Conservation (phyloP, 1,140 invertebrate species). For the Archivesica marissinica region DNA sequence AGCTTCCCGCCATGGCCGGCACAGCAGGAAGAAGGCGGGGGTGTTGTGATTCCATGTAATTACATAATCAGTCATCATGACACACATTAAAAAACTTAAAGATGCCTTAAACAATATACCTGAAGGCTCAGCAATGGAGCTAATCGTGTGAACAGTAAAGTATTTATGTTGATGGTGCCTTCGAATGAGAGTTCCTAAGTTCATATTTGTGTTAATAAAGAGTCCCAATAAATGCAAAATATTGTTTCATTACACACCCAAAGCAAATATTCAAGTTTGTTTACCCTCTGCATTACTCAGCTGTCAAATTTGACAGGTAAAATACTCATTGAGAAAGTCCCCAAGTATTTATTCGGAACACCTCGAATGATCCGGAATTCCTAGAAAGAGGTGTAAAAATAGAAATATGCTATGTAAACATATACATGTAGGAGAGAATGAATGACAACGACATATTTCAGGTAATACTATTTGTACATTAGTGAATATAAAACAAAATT, state of each 20-base stretch:
- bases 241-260: not conserved
- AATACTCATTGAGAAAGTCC: conserved; percentile 10
- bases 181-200: not conserved
- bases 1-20: conserved; percentile 57
- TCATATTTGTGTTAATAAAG: not conserved
- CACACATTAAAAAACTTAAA: not conserved
- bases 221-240: not conserved
- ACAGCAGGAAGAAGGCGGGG: conserved; percentile 30
- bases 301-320: conserved; percentile 45
- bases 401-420: no score
- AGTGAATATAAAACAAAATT: no score
- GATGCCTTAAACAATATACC: not conserved
- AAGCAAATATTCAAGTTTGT: not conserved
- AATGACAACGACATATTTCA: no score
- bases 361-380: not conserved
- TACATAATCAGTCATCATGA: conserved; percentile 18
- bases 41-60: not conserved
- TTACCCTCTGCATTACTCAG: not conserved
- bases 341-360: conserved; percentile 19
- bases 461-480: no score
- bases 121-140: not conserved
- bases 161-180: not conserved
- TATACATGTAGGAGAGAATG: no score
- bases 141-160: not conserved
- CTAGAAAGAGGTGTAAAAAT: not conserved